Base-by-base conservation (phyloP, 2,797 vertebrate species). In the Adrianichthys oophorus region DNA sequence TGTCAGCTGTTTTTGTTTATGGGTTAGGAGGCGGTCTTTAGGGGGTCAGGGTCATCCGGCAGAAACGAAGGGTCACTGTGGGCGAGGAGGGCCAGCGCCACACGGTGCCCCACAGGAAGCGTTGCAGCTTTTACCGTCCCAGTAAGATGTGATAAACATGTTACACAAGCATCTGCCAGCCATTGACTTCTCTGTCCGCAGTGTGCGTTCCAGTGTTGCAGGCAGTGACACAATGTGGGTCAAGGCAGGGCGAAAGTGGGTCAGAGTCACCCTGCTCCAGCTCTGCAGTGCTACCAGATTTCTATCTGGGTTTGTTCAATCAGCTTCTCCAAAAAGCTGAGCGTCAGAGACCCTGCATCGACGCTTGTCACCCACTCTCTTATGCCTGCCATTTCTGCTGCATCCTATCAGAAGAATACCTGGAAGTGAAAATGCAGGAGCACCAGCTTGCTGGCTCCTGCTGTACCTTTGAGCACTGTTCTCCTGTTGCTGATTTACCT, bases 241-340 rank as follows among this genome's bases (percentile, higher is more conserved):
- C 78, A 78, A 48, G 45, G 58, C 73, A 67, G 64, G 65, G 64
- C 77, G 78, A 71, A 89, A 86, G 70, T 88, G 75, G 86, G 85
- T 89, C 85, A 83, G 26, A 63, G 71, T 75, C 61, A 68, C 65
- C 67, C 48, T 69, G 62, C 55, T 46, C 67, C 5, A 8, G 55
- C 48, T 58, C 53, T 26, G 15, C 37, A 29, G 47, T 52, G 68
- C 32, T 68, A 7, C 41, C 41, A 42, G 32, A 37, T 3, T 37
- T 4, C 32, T 37, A 37, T 12, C 32, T 13, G 26, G 26, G 26
- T 26, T 26, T 26, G 26, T 7, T 26, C 26, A 26, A 60, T 48
- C 63, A 62, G 42, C 48, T 19, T 43, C 43, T 49, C 40, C 21
- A 52, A 41, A 51, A 44, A 66, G 23, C 1, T 41, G 40, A 48